Evolutionary conservation across 2,113 vertebrate species (phyloP).

Genomic region (Mobula birostris): DNA sequence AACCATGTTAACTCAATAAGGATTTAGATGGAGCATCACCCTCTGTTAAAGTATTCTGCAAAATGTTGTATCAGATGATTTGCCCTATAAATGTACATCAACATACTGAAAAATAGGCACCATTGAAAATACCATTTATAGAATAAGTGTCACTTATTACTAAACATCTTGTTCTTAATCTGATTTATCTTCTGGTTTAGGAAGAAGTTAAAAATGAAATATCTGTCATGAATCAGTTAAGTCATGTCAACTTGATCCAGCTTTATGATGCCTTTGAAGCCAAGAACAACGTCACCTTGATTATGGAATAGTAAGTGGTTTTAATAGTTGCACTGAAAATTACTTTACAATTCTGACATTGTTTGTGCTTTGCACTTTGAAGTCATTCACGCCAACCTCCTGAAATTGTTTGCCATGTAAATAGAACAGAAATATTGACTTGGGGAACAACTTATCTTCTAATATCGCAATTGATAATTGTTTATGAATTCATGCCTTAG

Average conservation of each 20-base stretch:
- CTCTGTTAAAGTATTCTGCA: too few relatives aligned
- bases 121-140: background rate
- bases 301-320: slow-evolving; percentile 80
- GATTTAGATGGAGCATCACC: too few relatives aligned
- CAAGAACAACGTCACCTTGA: slow-evolving; percentile 68
- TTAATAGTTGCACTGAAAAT: background rate
- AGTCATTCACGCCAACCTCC: background rate
- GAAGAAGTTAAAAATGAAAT: slow-evolving; percentile 85
- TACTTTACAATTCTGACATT: background rate
- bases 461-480: background rate
- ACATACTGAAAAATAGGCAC: too few relatives aligned
- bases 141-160: background rate
- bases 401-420: background rate
- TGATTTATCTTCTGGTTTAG: slow-evolving; percentile 46
- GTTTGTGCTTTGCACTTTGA: background rate
- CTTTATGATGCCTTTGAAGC: slow-evolving; percentile 83
- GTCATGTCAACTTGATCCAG: slow-evolving; percentile 77
- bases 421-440: background rate
- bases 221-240: slow-evolving; percentile 80
- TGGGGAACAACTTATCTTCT: background rate
- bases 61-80: too few relatives aligned
- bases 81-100: too few relatives aligned
- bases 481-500: background rate
- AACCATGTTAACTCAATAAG: too few relatives aligned
- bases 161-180: background rate